Percentiles rank a stretch among this genome's conserved stretches.
These are phyloP conservation scores for Drosophila cardini DNA, from an alignment of 1,140 invertebrate species.

Conservation along the genomic window DNA sequence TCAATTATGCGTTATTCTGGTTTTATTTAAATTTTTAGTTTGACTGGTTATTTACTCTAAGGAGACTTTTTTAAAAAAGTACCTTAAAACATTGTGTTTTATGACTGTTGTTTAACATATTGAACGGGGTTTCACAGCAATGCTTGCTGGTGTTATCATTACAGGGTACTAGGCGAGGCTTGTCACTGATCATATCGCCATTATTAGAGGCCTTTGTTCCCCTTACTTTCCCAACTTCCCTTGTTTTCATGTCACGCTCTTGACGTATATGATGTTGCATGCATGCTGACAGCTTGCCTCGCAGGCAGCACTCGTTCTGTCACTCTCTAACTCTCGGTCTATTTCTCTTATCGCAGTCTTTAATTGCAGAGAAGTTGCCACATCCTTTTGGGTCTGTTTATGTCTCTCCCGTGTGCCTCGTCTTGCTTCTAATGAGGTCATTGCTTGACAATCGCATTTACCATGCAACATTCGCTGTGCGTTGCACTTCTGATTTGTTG, in stretches of 20 bases:
- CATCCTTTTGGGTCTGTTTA: slow-evolving; percentile 38
- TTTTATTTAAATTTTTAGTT: too few relatives aligned
- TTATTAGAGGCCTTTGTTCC: slow-evolving; percentile 48
- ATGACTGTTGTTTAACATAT: too few relatives aligned
- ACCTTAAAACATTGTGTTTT: too few relatives aligned
- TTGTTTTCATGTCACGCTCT: slow-evolving; percentile 31
- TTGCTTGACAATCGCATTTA: slow-evolving; percentile 82
- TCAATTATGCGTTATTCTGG: too few relatives aligned
- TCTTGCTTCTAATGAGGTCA: slow-evolving; percentile 73
- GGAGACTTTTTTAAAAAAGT: too few relatives aligned
- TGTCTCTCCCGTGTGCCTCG: slow-evolving; percentile 11
- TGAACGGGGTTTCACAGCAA: too few relatives aligned
- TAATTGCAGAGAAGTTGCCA: slow-evolving; percentile 67
- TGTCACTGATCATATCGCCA: slow-evolving; percentile 55
- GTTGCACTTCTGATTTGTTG: slow-evolving; percentile 45
- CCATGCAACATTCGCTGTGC: slow-evolving; percentile 72
- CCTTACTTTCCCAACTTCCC: background rate
- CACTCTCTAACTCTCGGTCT: background rate
- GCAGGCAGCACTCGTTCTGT: slow-evolving; percentile 1
- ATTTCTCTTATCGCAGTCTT: slow-evolving; percentile 10
- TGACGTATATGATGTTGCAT: slow-evolving; percentile 79
- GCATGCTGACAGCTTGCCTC: slow-evolving; percentile 69
- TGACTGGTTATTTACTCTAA: too few relatives aligned
- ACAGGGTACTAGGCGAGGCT: slow-evolving; percentile 42
- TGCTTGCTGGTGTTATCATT: background rate